A percentile compares a stretch with the other conserved stretches of the same genome.
Conservation (phyloP, 2,888 invertebrate genomes). For the Druceiella hillmani region DNA sequence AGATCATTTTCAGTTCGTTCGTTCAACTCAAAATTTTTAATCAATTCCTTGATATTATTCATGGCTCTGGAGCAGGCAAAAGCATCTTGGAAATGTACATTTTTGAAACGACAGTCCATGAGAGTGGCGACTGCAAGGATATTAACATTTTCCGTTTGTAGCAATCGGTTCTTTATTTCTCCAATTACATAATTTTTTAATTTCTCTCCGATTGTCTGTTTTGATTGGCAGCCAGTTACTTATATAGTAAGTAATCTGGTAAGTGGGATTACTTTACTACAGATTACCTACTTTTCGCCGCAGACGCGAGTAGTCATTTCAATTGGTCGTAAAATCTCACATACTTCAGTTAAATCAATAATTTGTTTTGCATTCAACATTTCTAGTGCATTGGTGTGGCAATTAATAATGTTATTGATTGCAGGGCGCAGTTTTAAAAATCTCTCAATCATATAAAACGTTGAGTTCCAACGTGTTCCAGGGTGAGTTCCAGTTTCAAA, state of each 20-base stretch:
- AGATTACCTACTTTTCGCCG: too few species aligned
- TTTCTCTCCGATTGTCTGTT: too few species aligned
- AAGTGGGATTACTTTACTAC: too few species aligned
- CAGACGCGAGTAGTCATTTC: too few species aligned
- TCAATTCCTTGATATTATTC: too few species aligned
- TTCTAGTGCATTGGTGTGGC: constrained; percentile 15
- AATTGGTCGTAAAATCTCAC: too few species aligned
- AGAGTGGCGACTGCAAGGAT: constrained; percentile 17
- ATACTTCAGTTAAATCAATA: too few species aligned
- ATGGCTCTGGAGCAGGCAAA: constrained; percentile 8
- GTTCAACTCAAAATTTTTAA: constrained; percentile 5
- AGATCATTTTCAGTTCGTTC: constrained; percentile 4
- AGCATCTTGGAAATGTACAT: constrained; percentile 16
- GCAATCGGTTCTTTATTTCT: too few species aligned
- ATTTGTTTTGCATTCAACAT: constrained; percentile 15
- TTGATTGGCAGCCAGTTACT: too few species aligned
- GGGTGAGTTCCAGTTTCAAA: constrained; percentile 17
- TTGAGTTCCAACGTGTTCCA: constrained; percentile 19
- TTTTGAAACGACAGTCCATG: constrained; percentile 15
- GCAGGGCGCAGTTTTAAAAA: constrained; percentile 15
- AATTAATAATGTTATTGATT: constrained; percentile 16
- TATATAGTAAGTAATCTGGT: too few species aligned
- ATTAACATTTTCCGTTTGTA: constrained; percentile 14
- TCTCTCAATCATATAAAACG: constrained; percentile 19
- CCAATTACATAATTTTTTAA: too few species aligned